phyloP scores from a whole-genome alignment of 2,888 invertebrate genomes.

The Chironomus tentans region DNA sequence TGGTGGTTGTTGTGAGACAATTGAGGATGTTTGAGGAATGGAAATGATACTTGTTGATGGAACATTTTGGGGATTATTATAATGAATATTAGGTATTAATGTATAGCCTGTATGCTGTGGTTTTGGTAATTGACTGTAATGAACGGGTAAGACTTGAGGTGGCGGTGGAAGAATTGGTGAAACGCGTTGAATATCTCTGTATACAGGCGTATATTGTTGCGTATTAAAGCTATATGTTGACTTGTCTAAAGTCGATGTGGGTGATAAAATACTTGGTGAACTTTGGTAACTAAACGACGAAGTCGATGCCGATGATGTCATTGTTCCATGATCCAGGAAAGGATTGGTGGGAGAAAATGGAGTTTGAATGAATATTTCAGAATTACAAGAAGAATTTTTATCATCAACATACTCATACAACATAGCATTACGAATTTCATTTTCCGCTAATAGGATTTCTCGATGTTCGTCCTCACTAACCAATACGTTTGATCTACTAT shows the following conservation, averaged over 20 bases:
- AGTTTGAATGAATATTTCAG: neutral
- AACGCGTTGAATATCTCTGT: neutral
- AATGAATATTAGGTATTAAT: constrained; percentile 13
- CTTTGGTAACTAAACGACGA: constrained; percentile 14
- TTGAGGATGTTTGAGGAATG: too few species aligned
- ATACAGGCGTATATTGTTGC: neutral
- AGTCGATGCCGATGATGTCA: neutral
- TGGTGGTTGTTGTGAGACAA: neutral
- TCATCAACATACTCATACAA: constrained; percentile 23
- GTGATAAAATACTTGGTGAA: constrained; percentile 19
- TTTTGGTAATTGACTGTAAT: constrained; percentile 40
- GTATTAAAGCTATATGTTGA: neutral
- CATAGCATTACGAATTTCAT: constrained; percentile 39
- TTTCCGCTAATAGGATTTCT: constrained; percentile 39
- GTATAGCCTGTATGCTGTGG: constrained; percentile 37
- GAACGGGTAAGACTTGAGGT: constrained; percentile 42
- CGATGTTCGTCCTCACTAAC: constrained; percentile 41
- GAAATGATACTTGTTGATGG: constrained; percentile 2
- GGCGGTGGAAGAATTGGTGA: constrained; percentile 32
- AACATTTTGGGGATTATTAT: neutral
- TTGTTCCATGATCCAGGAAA: constrained; percentile 3
- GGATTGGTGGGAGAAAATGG: constrained; percentile 20
- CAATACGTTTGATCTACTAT: constrained; percentile 39
- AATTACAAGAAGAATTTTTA: neutral
- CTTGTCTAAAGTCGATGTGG: constrained; percentile 5